Evolutionary conservation across 2,888 invertebrate genomes (phyloP).

Genomic region (Syritta pipiens): DNA sequence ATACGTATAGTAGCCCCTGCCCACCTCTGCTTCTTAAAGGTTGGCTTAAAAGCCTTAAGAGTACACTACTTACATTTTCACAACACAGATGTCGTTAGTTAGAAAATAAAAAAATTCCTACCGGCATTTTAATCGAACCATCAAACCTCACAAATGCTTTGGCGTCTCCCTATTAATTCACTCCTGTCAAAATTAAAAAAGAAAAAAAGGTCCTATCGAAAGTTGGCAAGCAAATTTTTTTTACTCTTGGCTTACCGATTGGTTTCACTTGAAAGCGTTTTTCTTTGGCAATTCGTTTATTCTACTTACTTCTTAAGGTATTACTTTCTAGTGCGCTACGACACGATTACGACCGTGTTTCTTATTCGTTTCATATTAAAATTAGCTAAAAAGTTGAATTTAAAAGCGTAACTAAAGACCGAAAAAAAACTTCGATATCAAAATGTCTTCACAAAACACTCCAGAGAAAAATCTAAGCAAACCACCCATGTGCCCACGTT

Average conservation of each 20-base stretch:
- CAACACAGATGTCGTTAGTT: slow-evolving; percentile 21
- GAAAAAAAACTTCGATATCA: slow-evolving; percentile 1
- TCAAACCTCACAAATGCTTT: slow-evolving; percentile 25
- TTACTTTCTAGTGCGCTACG: too few relatives aligned
- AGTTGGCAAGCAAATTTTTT: slow-evolving; percentile 33
- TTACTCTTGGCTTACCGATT: background rate
- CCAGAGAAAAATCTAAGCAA: slow-evolving; percentile 75
- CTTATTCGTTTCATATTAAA: too few relatives aligned
- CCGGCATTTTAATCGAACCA: slow-evolving; percentile 37
- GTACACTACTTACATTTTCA: background rate
- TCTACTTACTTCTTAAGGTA: too few relatives aligned
- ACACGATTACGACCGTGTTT: too few relatives aligned
- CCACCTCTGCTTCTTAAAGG: too few relatives aligned
- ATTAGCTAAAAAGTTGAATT: too few relatives aligned
- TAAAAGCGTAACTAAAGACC: background rate
- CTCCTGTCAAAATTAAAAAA: slow-evolving; percentile 32
- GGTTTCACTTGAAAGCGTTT: slow-evolving; percentile 1
- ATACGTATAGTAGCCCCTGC: too few relatives aligned
- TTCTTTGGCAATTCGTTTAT: background rate
- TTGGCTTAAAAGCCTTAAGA: background rate
- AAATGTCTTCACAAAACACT: slow-evolving; percentile 75
- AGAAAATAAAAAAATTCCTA: background rate
- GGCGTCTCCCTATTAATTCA: slow-evolving; percentile 25
- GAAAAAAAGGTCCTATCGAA: slow-evolving; percentile 12
- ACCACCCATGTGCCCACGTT: slow-evolving; percentile 74